These are phyloP conservation scores for Ochropacha duplaris DNA, from an alignment of 2,888 invertebrate species.

Conservation along the genomic window DNA sequence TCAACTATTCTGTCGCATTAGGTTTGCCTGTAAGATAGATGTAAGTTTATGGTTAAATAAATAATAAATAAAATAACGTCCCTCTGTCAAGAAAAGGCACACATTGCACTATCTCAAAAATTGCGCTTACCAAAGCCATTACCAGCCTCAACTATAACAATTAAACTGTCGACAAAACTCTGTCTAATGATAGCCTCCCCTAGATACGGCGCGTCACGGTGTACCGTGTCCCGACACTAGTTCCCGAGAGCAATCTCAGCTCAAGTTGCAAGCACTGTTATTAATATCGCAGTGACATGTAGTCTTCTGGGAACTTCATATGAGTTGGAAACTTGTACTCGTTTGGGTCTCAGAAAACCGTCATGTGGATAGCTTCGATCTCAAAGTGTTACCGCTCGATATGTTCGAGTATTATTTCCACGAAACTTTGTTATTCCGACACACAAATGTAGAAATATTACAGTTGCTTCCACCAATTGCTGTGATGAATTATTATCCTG, in stretches of 20 bases:
- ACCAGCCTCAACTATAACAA: neutral
- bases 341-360: neutral
- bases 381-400: neutral
- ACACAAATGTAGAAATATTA: too few relatives aligned
- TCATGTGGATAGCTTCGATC: neutral
- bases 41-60: too few relatives aligned
- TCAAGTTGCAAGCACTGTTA: neutral
- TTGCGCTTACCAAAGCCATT: too few relatives aligned
- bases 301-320: neutral
- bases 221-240: neutral
- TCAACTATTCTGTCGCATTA: too few relatives aligned
- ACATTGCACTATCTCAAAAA: too few relatives aligned
- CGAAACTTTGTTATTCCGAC: too few relatives aligned
- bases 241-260: constrained; percentile 3
- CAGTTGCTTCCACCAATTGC: too few relatives aligned
- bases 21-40: too few relatives aligned
- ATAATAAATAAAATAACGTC: too few relatives aligned
- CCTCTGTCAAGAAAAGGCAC: too few relatives aligned
- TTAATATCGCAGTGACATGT: constrained; percentile 1
- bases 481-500: too few relatives aligned
- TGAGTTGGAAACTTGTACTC: neutral
- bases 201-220: neutral
- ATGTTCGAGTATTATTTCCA: too few relatives aligned
- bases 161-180: neutral
- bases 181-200: neutral